Conservation (phyloP, 2,113 vertebrate species). For the Urocitellus parryii region DNA sequence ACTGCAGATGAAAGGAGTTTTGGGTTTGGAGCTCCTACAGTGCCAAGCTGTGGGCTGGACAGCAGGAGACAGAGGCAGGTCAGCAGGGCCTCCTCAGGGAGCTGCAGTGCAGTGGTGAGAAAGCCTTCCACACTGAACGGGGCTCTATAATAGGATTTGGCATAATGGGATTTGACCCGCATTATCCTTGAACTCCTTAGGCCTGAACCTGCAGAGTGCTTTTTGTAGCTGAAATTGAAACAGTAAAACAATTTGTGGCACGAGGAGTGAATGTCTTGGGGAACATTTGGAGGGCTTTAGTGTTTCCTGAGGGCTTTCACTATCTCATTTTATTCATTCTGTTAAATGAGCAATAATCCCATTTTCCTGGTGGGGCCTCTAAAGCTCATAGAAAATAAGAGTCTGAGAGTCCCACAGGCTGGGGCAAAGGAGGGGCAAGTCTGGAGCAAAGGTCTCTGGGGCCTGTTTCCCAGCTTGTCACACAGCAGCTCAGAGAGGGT, state of each 20-base stretch:
- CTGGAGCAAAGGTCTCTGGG: neutral
- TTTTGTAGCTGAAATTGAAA: slow-evolving; percentile 54
- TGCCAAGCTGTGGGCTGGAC: neutral
- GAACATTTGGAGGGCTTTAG: neutral
- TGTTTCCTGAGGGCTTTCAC: slow-evolving; percentile 30
- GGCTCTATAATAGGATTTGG: neutral
- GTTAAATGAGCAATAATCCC: slow-evolving; percentile 43
- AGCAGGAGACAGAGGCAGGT: neutral
- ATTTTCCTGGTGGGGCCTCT: neutral
- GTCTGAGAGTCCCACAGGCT: neutral
- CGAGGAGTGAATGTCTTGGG: neutral
- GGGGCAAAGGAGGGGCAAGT: neutral
- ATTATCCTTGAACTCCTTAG: slow-evolving; percentile 49
- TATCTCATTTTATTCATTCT: slow-evolving; percentile 30
- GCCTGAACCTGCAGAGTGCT: neutral
- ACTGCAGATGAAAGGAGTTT: neutral
- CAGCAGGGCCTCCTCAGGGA: neutral
- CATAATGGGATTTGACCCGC: neutral
- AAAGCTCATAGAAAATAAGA: neutral
- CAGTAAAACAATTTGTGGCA: slow-evolving; percentile 33
- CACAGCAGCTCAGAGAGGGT: neutral
- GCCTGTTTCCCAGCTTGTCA: neutral
- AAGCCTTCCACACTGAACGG: neutral
- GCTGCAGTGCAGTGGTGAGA: neutral
- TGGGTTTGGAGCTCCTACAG: neutral